Conservation (phyloP, 2,113 vertebrate genomes). For the Reinhardtius hippoglossoides region DNA sequence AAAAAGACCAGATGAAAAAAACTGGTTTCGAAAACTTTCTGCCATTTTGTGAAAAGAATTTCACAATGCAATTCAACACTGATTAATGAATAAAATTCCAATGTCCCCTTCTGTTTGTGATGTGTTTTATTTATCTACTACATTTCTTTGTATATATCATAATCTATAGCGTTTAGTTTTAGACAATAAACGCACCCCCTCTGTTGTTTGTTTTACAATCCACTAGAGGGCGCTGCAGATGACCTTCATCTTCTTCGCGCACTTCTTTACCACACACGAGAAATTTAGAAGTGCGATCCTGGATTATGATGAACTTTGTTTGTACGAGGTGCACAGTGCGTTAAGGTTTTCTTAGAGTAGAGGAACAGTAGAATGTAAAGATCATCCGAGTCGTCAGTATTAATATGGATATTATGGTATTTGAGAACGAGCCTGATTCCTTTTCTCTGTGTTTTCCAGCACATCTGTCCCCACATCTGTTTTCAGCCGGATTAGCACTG, state of each 20-base stretch:
- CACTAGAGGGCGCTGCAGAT: too few species aligned
- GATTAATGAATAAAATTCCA: too few species aligned
- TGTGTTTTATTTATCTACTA: too few species aligned
- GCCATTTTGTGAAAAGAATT: too few species aligned
- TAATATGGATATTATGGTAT: not conserved
- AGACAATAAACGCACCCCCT: too few species aligned
- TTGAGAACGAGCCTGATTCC: not conserved
- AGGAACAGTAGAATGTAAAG: not conserved
- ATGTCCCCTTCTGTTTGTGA: too few species aligned
- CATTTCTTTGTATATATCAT: too few species aligned
- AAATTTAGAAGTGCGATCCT: not conserved
- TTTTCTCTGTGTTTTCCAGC: not conserved
- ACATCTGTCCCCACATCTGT: slow-evolving; percentile 19
- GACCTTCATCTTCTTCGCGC: not conserved
- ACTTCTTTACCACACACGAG: not conserved
- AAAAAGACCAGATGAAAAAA: too few species aligned
- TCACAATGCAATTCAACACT: too few species aligned
- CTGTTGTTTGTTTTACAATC: too few species aligned
- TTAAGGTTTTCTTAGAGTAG: slow-evolving; percentile 21
- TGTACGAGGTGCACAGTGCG: not conserved
- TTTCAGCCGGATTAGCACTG: not conserved
- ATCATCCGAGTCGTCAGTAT: not conserved
- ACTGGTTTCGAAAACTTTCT: too few species aligned
- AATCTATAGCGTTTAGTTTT: too few species aligned
- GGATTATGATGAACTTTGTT: not conserved